Percentiles rank a stretch among this genome's conserved stretches.
Conservation (phyloP, 2,797 vertebrate genomes). For the Danio tinwini region DNA sequence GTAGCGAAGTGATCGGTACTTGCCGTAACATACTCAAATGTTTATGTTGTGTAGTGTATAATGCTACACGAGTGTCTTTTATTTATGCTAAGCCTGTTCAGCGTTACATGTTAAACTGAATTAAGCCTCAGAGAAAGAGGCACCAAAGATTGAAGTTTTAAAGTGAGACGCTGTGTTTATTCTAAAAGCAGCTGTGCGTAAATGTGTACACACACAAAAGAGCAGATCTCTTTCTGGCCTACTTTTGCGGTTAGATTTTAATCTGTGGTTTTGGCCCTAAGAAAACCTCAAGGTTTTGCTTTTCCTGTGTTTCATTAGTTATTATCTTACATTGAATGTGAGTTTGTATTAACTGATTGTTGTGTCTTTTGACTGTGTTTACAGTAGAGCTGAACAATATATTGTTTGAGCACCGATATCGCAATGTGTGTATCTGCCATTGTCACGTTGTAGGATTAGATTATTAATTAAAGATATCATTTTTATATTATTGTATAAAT, state of each 20-base stretch:
- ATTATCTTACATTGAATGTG: constrained; percentile 59
- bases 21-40: constrained; percentile 36
- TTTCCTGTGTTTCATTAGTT: constrained; percentile 54
- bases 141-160: constrained; percentile 63
- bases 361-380: neutral
- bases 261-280: constrained; percentile 77
- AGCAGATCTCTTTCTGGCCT: constrained; percentile 56
- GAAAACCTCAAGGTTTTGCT: constrained; percentile 59
- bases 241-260: constrained; percentile 76
- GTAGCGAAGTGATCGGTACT: constrained; percentile 14
- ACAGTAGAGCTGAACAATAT: too few species aligned
- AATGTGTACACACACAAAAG: constrained; percentile 58
- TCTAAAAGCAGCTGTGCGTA: constrained; percentile 73
- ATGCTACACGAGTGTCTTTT: constrained; percentile 17
- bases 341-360: constrained; percentile 33
- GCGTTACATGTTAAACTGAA: constrained; percentile 51
- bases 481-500: too few species aligned
- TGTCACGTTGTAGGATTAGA: too few species aligned
- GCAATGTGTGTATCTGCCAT: too few species aligned
- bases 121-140: constrained; percentile 21
- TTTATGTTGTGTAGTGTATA: constrained; percentile 15
- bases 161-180: constrained; percentile 70
- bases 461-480: too few species aligned
- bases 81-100: constrained; percentile 31
- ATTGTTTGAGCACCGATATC: too few species aligned